Evolutionary conservation across 2,888 invertebrate genomes (phyloP).

Genomic region (Drosophila eohydei): DNA sequence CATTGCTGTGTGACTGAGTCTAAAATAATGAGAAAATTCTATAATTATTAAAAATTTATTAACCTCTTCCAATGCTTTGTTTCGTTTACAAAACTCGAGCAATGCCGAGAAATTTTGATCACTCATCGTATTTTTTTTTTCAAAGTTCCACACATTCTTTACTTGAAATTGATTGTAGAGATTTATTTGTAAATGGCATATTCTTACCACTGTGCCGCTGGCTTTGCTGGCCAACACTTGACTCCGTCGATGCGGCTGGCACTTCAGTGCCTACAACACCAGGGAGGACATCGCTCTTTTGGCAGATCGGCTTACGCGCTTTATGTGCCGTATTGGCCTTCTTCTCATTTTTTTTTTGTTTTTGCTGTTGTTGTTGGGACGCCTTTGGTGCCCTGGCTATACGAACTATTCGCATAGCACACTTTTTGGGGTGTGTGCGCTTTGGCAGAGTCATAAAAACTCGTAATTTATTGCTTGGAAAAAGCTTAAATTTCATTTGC

Average conservation of each 20-base stretch:
- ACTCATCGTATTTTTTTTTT: too few relatives aligned
- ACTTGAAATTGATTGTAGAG: too few relatives aligned
- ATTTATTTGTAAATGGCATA: background rate
- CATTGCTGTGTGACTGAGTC: too few relatives aligned
- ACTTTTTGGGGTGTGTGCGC: conserved; percentile 55
- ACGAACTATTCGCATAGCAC: conserved; percentile 67
- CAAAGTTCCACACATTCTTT: too few relatives aligned
- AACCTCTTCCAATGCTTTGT: too few relatives aligned
- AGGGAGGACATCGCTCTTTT: conserved; percentile 63
- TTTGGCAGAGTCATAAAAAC: conserved; percentile 77
- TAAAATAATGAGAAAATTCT: too few relatives aligned
- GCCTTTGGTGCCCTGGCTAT: conserved; percentile 42
- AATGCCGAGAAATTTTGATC: too few relatives aligned
- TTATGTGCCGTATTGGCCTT: conserved; percentile 61
- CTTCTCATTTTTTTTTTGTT: conserved; percentile 13
- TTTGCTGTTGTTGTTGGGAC: conserved; percentile 3
- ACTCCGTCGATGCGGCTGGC: conserved; percentile 60
- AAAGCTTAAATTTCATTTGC: conserved; percentile 82
- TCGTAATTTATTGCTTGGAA: conserved; percentile 82
- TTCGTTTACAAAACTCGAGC: too few relatives aligned
- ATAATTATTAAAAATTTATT: too few relatives aligned
- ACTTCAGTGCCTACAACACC: conserved; percentile 47
- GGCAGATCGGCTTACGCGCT: conserved; percentile 77
- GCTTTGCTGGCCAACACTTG: conserved; percentile 63
- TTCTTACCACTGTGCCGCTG: conserved; percentile 46